Evolutionary conservation across 2,113 vertebrate genomes (phyloP).

Genomic region (Mormyrus lacerda): DNA sequence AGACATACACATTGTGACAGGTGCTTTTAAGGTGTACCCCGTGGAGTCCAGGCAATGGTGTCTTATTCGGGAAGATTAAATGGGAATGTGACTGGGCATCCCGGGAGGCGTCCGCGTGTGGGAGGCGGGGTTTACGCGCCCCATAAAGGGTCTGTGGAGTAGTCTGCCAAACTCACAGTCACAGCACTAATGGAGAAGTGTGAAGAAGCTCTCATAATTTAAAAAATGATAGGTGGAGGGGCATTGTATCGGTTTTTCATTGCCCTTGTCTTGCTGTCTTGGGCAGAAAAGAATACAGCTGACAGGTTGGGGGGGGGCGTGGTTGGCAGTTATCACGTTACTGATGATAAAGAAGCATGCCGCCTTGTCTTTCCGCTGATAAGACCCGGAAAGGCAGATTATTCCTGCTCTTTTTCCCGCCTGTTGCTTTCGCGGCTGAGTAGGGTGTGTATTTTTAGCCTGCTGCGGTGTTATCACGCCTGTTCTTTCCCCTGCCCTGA

Average conservation of each 20-base stretch:
- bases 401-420: slow-evolving; percentile 38
- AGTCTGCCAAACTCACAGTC: background rate
- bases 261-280: background rate
- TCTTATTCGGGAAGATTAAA: background rate
- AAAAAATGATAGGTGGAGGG: background rate
- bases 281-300: background rate
- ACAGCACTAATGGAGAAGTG: background rate
- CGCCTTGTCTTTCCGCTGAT: slow-evolving; percentile 67
- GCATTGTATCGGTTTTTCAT: background rate
- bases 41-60: background rate
- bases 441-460: slow-evolving; percentile 64
- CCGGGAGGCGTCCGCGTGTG: background rate
- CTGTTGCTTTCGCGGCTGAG: slow-evolving; percentile 27
- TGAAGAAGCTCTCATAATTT: background rate
- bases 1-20: background rate
- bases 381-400: slow-evolving; percentile 72
- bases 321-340: slow-evolving; percentile 43
- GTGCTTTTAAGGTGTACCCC: background rate
- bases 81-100: background rate
- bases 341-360: slow-evolving; percentile 59
- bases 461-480: slow-evolving; percentile 59
- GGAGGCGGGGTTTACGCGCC: background rate
- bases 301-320: slow-evolving; percentile 37
- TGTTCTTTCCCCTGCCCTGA: slow-evolving; percentile 66
- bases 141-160: background rate